phyloP scores from a whole-genome alignment of 1,140 invertebrate genomes.

The Bactericera cockerelli region DNA sequence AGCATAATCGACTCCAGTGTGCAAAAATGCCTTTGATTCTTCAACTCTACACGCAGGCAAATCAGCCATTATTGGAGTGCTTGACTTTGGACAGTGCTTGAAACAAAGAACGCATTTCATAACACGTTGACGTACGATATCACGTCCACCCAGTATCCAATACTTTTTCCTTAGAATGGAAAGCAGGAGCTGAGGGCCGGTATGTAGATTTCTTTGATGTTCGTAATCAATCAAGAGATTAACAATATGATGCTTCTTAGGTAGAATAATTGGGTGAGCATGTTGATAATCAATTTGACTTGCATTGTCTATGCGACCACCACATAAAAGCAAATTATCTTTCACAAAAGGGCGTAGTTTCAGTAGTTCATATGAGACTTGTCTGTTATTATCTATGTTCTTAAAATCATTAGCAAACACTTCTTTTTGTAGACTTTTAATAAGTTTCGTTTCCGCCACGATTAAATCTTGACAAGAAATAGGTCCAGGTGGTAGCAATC shows the following conservation, averaged over 20 bases:
- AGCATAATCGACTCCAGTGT: conserved; percentile 9
- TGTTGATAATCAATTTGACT: conserved; percentile 22
- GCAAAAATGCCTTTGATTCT: neutral
- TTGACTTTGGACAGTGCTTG: neutral
- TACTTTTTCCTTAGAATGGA: neutral
- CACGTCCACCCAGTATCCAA: neutral
- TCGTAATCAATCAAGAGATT: conserved; percentile 21
- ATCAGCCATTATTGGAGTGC: neutral
- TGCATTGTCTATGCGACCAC: conserved; percentile 27
- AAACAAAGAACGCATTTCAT: conserved; percentile 10
- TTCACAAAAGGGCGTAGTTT: conserved; percentile 26
- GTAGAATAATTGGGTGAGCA: conserved; percentile 31
- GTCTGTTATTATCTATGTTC: neutral
- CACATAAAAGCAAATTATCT: conserved; percentile 25
- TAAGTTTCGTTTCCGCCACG: neutral
- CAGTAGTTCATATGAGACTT: neutral
- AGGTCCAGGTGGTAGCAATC: neutral
- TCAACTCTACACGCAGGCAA: neutral
- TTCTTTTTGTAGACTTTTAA: neutral
- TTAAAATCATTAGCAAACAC: neutral
- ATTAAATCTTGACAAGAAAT: neutral
- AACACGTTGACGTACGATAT: neutral
- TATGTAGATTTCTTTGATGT: conserved; percentile 22
- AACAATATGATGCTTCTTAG: conserved; percentile 18
- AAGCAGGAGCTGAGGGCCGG: neutral